Percentiles rank a stretch among this genome's conserved stretches.
phyloP scores from a whole-genome alignment of 2,797 vertebrate genomes.

The Ciconia nigra region DNA sequence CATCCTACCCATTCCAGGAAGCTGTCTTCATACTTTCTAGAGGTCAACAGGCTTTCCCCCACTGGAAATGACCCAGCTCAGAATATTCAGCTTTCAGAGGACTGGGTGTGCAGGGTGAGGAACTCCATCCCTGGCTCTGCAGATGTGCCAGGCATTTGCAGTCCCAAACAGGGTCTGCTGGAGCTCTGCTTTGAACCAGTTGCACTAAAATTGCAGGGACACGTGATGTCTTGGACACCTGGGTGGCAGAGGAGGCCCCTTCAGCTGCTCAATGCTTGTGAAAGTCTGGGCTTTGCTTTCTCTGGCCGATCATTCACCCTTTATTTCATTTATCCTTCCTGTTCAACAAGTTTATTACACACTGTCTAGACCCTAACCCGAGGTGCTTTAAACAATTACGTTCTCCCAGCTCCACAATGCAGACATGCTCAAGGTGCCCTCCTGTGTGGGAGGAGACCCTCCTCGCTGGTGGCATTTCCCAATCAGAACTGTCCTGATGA shows the following conservation, averaged over 20 bases:
- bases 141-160: background rate
- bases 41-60: background rate
- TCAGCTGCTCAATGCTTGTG: background rate
- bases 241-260: background rate
- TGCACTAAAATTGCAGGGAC: background rate
- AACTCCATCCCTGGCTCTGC: background rate
- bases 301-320: background rate
- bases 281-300: background rate
- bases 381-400: background rate
- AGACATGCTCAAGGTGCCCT: background rate
- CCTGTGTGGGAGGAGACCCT: rapidly evolving
- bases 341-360: background rate
- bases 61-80: background rate
- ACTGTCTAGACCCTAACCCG: background rate
- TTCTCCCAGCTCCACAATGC: background rate
- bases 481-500: rapidly evolving
- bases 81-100: background rate
- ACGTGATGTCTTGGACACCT: rapidly evolving
- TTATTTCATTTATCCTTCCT: background rate
- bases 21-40: background rate
- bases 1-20: background rate
- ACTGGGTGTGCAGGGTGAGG: background rate
- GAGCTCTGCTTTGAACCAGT: background rate
- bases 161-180: background rate
- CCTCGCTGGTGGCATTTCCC: background rate